Evolutionary conservation across 2,888 invertebrate species (phyloP).

Genomic region (Melieria crassipennis): DNA sequence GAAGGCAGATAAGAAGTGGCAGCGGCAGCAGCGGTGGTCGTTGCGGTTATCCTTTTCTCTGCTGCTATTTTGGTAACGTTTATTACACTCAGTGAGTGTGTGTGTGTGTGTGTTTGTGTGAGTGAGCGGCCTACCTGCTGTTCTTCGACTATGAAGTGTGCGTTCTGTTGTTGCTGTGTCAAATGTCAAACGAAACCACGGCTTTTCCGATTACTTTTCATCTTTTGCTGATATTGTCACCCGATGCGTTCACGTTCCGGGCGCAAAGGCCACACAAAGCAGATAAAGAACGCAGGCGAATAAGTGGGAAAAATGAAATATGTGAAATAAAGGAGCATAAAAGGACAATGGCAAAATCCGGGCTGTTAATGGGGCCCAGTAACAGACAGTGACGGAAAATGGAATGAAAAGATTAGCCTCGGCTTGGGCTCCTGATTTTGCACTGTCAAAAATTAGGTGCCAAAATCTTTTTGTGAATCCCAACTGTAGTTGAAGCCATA

Average conservation of each 20-base stretch:
- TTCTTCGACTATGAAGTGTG: background rate
- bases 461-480: too few relatives aligned
- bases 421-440: too few relatives aligned
- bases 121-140: background rate
- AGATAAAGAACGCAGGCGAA: background rate
- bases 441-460: too few relatives aligned
- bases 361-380: background rate
- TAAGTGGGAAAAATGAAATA: background rate
- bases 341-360: background rate
- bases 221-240: conserved; percentile 2
- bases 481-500: too few relatives aligned
- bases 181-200: conserved; percentile 31
- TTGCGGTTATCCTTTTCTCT: conserved; percentile 7
- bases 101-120: background rate
- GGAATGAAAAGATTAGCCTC: conserved; percentile 20
- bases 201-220: conserved; percentile 30
- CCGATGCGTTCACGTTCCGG: background rate
- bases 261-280: background rate
- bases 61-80: background rate
- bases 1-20: background rate
- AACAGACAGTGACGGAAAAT: background rate
- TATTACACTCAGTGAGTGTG: background rate
- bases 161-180: conserved; percentile 12
- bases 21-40: background rate
- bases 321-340: background rate